Evolutionary conservation across 2,888 invertebrate species (phyloP), one percentile per base, ranked within the genome.

Genomic region (Aphidius colemani): DNA sequence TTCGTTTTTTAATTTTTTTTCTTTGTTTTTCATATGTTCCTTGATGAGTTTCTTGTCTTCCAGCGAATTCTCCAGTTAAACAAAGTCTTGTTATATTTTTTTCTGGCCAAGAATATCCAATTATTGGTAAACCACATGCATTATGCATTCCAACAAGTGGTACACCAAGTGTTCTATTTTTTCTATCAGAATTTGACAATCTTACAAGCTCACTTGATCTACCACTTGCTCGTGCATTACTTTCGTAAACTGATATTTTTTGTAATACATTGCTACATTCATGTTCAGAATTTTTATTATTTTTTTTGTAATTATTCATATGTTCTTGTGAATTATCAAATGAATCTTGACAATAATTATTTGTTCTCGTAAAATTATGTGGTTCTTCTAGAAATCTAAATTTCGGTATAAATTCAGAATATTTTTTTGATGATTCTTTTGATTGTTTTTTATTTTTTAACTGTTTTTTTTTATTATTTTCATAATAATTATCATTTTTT

Each of bases 81-180:
- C 65, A 61, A 0, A 66, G 43, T 2, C 66, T 61, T 2, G 51
- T 63, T 18, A 69, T 51, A 7, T 59, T 53, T 30, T 63, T 60
- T n/a, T 65, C 63, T 41, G 71, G 67, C 73, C 73, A 73, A 1
- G 68, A 68, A 8, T 30, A 30, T 5, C 74, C 75, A 7, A 79
- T 68, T 3, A 78, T 73, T 1, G 79, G 79, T 39, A 79, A 72
- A 41, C 78, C 77, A 39, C 78, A 75, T 30, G 76, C 74, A 48
- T 77, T 75, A 46, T 79, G 81, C 82, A 82, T 82, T 4, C 82
- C 82, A 0, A 82, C 78, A 8, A 82, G 63, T 0, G 82, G 82
- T 4, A 82, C 81, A 0, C 82, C 82, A 10, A 81, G 73, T 0
- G 71, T 67, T 30, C 73, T 70, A 43, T 69, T 71, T 51, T 71